These are phyloP conservation scores for Lycaena phlaeas DNA, from an alignment of 2,888 invertebrate species.

Conservation along the genomic window DNA sequence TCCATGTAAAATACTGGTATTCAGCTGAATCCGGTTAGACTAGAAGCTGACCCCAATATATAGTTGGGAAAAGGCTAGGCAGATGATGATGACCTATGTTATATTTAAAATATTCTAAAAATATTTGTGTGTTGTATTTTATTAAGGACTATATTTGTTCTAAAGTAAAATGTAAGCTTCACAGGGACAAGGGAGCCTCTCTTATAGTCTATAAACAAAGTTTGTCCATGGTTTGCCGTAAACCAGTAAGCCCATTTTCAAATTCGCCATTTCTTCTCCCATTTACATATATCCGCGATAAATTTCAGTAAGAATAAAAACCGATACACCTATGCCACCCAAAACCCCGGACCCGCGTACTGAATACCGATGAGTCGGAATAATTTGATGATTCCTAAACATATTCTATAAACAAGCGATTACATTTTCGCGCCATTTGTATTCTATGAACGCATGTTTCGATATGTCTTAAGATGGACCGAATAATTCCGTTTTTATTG, in stretches of 20 bases:
- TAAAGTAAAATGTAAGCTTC: no score
- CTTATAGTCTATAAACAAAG: no score
- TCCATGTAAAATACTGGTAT: no score
- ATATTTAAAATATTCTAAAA: no score
- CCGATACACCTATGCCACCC: not conserved
- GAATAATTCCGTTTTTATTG: not conserved
- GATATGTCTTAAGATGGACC: not conserved
- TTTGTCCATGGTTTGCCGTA: no score
- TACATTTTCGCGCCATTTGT: not conserved
- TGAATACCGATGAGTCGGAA: slow-evolving; percentile 9
- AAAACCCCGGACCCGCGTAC: not conserved
- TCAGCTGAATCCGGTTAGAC: no score
- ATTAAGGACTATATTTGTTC: no score
- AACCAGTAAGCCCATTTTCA: not conserved
- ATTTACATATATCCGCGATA: slow-evolving; percentile 2
- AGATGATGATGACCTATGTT: no score
- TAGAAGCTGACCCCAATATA: no score
- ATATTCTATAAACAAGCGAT: slow-evolving; percentile 10
- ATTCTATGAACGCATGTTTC: slow-evolving; percentile 1
- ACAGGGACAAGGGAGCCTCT: no score
- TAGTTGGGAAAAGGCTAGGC: no score
- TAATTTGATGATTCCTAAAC: slow-evolving; percentile 12
- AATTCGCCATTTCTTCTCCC: not conserved
- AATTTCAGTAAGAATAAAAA: slow-evolving; percentile 3
- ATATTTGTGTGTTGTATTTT: no score